These are phyloP conservation scores for Megaceryle torquata DNA, from an alignment of 2,113 vertebrate genomes.

Conservation along the genomic window DNA sequence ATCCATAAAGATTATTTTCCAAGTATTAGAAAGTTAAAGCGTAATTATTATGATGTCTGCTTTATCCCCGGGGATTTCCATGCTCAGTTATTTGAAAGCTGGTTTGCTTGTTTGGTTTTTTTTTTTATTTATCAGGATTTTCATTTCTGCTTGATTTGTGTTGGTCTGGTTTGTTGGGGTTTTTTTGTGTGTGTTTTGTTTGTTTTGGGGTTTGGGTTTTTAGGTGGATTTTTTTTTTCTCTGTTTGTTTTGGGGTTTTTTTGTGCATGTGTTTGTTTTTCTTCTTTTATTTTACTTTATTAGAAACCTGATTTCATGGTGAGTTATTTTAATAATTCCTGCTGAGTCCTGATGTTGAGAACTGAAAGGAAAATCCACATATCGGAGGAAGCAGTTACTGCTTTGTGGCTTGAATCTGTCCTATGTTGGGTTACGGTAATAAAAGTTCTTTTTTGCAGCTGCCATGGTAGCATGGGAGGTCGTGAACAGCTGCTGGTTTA, in stretches of 20 bases:
- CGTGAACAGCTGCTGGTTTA: not conserved
- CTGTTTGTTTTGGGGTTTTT: no score
- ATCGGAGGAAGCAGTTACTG: not conserved
- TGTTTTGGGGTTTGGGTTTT: no score
- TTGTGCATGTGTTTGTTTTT: no score
- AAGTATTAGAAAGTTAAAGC: not conserved
- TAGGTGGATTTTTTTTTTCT: no score
- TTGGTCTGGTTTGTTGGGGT: no score
- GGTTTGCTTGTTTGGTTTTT: no score
- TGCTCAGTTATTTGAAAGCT: not conserved
- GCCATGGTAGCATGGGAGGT: not conserved
- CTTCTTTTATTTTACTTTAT: not conserved
- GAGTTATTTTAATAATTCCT: not conserved
- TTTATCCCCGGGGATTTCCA: not conserved
- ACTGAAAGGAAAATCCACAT: not conserved
- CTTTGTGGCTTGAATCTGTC: not conserved
- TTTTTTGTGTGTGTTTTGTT: no score
- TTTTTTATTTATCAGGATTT: not conserved
- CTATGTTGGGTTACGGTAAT: not conserved
- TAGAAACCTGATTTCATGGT: not conserved
- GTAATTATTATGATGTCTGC: not conserved
- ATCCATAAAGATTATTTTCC: not conserved
- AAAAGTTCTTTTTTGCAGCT: not conserved
- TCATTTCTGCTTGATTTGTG: not conserved
- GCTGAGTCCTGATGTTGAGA: not conserved